phyloP scores from a whole-genome alignment of 2,888 invertebrate genomes.

The Cephus pygmeus region DNA sequence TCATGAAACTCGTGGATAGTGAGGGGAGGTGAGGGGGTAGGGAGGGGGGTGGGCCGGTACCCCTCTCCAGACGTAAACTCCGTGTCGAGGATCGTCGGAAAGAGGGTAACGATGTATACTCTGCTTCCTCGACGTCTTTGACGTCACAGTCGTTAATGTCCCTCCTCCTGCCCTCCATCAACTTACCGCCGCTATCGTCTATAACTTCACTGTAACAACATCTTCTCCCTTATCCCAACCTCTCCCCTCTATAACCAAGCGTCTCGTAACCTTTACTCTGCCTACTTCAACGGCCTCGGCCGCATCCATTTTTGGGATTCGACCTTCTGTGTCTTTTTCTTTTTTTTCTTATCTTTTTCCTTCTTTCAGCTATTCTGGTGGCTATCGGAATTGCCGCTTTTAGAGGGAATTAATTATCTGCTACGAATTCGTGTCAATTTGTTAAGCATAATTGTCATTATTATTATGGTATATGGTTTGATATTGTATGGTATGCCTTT shows the following conservation, averaged over 20 bases:
- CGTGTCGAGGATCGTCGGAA: conserved; percentile 15
- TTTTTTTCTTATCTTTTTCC: background rate
- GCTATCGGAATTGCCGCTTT: background rate
- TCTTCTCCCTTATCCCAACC: background rate
- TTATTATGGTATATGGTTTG: background rate
- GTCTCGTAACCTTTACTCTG: background rate
- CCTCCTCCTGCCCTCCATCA: conserved; percentile 15
- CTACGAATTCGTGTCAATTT: background rate
- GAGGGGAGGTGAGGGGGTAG: background rate
- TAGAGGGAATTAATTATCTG: background rate
- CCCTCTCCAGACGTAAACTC: conserved; percentile 15
- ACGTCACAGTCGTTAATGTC: conserved; percentile 23
- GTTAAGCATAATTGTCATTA: background rate
- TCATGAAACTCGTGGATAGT: conserved; percentile 9
- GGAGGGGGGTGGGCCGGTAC: background rate
- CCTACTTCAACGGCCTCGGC: background rate
- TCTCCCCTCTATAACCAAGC: background rate
- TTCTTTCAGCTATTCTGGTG: background rate
- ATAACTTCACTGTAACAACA: conserved; percentile 5
- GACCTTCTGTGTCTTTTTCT: background rate
- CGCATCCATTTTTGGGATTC: background rate
- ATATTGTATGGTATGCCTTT: background rate
- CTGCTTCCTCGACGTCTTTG: conserved; percentile 17
- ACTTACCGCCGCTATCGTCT: conserved; percentile 7
- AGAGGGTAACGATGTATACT: conserved; percentile 23